Percentiles rank a stretch among this genome's conserved stretches.
Conservation (phyloP, 2,888 invertebrate genomes). For the Scrobipalpa costella region DNA sequence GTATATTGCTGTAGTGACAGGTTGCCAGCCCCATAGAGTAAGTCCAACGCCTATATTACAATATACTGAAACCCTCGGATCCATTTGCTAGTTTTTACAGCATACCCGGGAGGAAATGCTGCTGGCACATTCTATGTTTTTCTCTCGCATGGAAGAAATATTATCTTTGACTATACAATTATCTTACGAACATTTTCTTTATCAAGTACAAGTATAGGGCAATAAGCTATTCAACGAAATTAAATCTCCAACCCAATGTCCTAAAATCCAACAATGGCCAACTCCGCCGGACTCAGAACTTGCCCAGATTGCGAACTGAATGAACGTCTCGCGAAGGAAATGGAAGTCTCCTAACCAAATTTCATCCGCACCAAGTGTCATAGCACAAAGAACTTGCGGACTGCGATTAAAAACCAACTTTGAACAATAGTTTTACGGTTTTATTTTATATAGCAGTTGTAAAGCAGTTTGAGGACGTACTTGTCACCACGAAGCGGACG, state of each 20-base stretch:
- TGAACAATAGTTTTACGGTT: constrained; percentile 51
- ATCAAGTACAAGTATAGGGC: too few relatives aligned
- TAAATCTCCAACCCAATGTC: background rate
- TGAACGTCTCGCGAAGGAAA: constrained; percentile 1
- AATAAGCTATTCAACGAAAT: background rate
- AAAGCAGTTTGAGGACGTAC: constrained; percentile 32
- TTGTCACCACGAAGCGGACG: constrained; percentile 51
- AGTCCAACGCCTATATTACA: too few relatives aligned
- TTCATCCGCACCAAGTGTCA: constrained; percentile 21
- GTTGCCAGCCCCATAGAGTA: too few relatives aligned
- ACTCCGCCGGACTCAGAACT: background rate
- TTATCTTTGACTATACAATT: too few relatives aligned
- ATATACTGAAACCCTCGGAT: too few relatives aligned
- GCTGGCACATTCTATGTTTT: too few relatives aligned
- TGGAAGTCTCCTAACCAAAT: constrained; percentile 20
- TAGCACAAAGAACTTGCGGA: constrained; percentile 34
- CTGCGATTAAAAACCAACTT: constrained; percentile 39
- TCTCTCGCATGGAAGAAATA: too few relatives aligned
- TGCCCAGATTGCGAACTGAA: constrained; percentile 4
- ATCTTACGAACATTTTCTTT: too few relatives aligned
- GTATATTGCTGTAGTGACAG: too few relatives aligned
- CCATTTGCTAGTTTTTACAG: too few relatives aligned
- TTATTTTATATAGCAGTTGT: constrained; percentile 13
- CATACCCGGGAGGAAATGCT: too few relatives aligned
- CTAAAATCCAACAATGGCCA: background rate